These are phyloP conservation scores for rat (Rattus norvegicus) DNA, from an alignment of 2,113 vertebrate species.

Conservation along the genomic window GRCr8 NC_086020.1:6122001-6122500, in stretches of 20 bases:
- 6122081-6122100: neutral
- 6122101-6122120: neutral
- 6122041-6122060: neutral
- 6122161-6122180: neutral
- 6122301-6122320: neutral
- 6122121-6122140: neutral
- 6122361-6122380: neutral
- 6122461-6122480: neutral
- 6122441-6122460: neutral
- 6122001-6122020: neutral
- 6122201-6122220: neutral
- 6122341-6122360: neutral
- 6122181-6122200: neutral
- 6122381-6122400: conserved; percentile 9
- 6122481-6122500: neutral
- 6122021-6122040: neutral
- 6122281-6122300: neutral
- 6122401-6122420: neutral
- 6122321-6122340: neutral
- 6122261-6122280: neutral
- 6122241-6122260: neutral
- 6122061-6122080: neutral
- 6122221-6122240: neutral
- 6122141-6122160: neutral
- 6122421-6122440: neutral